Base-by-base conservation (phyloP, 2,888 invertebrate genomes). In the Napeogenes inachia region DNA sequence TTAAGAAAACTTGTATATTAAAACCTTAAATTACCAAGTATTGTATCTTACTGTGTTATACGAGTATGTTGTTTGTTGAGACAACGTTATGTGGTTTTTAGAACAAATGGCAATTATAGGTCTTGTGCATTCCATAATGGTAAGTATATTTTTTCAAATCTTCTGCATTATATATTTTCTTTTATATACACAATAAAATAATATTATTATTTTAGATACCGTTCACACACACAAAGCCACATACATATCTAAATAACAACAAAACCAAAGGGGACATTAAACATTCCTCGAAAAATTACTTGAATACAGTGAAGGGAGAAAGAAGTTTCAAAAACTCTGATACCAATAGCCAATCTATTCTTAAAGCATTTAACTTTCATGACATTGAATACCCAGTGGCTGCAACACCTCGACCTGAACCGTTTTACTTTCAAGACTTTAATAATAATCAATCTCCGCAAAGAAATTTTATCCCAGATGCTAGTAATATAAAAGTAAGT, bases 281-380 rank as follows among this genome's bases (percentile, higher is more conserved):
- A 30, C 30, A 30, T 12, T 30, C 47, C 5, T 21, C 12, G n/a
- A 50, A 50, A 50, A 50, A 4, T 30, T 50, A 50, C 10, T 30
- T 30, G 10, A 50, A 21, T 12, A 10, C 42, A 10, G 42, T 42
- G 8, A 6, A 42, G 10, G 3, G 38, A 38, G 38, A 6, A 42
- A 42, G 10, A 50, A 30, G 30, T 50, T 30, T 50, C 30, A 50
- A 50, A 50, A 21, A 50, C 21, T 50, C 50, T 2, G 30, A 50
- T 30, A 50, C 50, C 6, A 50, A 50, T 30, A 50, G 60, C 59
- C 61, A 67, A 10, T 50, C 57, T n/a, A 55, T 77, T 53, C 66
- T 59, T 42, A 72, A 75, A 62, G 60, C 57, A 0, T 76, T 69
- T n/a, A 75, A 76, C 62, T 83, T 84, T 66, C 82, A 83, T n/a